Evolutionary conservation across 2,113 vertebrate genomes (phyloP), one percentile per base, ranked within the genome.

Genomic region (Talpa occidentalis): DNA sequence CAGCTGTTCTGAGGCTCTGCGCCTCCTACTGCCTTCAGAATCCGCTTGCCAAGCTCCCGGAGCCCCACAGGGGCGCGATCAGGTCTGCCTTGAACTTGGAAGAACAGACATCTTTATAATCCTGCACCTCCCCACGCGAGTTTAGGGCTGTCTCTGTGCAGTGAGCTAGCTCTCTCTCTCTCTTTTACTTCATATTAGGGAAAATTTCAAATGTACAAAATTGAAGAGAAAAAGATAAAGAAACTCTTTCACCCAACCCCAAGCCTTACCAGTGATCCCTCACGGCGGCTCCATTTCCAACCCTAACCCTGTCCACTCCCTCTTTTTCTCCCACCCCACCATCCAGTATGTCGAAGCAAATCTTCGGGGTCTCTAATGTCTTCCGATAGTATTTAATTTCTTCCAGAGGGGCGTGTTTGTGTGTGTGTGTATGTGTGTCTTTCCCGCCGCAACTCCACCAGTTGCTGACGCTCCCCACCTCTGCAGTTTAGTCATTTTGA

Each of bases 391-490:
- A 12, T 49, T 49, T 49, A 9, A 49, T 49, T 49, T 49, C 47
- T 14, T 49, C 47, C 47, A 49, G 47, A 32, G 32, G 30, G 5
- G 35, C 24, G 70, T 79, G 21, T 35, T 8, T 66, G 12, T n/a
- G 28, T 32, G 10, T 17, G 52, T 76, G 64, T 83, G 42, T 22
- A 5, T 62, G 44, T 88, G 67, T 49, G 47, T 49, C 14, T n/a
- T 95, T 14, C 21, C 44, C 17, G 24, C 1, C 52, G 9, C 40
- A 28, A 1, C 21, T 59, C 44, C 73, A 54, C 49, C 7, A 40
- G 14, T 54, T 32, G 0, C 32, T 15, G 7, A 0, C 0, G n/a
- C 30, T 42, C 30, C 67, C 37, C 28, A 1, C 37, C n/a, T n/a
- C 67, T 21, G 1, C 1, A 2, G 17, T 44, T 32, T 28, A 42